Percentiles rank a stretch among this genome's conserved stretches.
Evolutionary conservation across 1,140 invertebrate species (phyloP).

Genomic region (Drosophila eugracilis): DNA sequence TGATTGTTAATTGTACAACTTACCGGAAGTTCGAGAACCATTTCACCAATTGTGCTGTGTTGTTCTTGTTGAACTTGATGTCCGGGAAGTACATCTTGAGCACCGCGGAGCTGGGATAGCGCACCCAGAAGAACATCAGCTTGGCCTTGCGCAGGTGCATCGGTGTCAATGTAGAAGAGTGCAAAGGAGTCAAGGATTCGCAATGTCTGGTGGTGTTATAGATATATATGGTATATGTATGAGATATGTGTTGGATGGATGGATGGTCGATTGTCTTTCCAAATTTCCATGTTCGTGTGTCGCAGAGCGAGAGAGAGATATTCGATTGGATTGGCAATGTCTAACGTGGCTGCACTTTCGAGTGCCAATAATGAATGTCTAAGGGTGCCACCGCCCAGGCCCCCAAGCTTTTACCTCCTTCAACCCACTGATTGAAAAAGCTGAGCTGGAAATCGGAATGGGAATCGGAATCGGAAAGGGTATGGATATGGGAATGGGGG

Average conservation of each 20-base stretch:
- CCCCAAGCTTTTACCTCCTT: slow-evolving; percentile 6
- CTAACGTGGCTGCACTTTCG: slow-evolving; percentile 72
- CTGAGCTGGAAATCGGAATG: slow-evolving; percentile 25
- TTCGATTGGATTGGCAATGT: slow-evolving; percentile 44
- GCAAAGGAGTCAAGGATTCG: slow-evolving; percentile 91
- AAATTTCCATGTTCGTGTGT: slow-evolving; percentile 57
- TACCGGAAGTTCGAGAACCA: slow-evolving; percentile 99
- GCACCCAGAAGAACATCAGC: slow-evolving; percentile 99
- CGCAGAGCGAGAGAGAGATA: slow-evolving; percentile 13
- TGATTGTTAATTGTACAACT: slow-evolving; percentile 85
- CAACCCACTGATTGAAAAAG: slow-evolving; percentile 50
- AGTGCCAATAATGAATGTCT: slow-evolving; percentile 82
- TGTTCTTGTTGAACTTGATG: slow-evolving; percentile 99
- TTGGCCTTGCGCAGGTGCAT: slow-evolving; percentile 99
- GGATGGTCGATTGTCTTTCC: slow-evolving; percentile 60
- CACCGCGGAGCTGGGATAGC: slow-evolving; percentile 98
- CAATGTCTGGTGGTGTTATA: slow-evolving; percentile 68
- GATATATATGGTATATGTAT: slow-evolving; percentile 37
- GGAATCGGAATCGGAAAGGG: slow-evolving; percentile 5
- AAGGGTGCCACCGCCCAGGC: slow-evolving; percentile 47
- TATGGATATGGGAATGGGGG: neutral
- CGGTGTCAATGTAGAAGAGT: slow-evolving; percentile 98
- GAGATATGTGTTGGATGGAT: slow-evolving; percentile 17
- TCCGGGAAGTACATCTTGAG: slow-evolving; percentile 99
- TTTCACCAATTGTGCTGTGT: slow-evolving; percentile 99